These are phyloP conservation scores for Xerus inauris DNA, from an alignment of 2,113 vertebrate species.

Conservation along the genomic window DNA sequence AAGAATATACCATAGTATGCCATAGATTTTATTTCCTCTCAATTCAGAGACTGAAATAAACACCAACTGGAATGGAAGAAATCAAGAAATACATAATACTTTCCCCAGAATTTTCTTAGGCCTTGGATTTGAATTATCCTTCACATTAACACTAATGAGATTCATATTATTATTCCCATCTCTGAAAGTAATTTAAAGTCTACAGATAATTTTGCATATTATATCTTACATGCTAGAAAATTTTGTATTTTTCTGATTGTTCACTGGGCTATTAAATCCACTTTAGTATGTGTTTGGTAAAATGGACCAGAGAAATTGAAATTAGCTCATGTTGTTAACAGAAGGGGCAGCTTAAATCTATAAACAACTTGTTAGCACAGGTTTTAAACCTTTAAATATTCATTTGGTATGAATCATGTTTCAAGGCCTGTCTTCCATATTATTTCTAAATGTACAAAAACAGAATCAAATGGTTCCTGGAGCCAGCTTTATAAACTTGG, in stretches of 20 bases:
- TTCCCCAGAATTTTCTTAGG: not conserved
- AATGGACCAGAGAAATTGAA: conserved; percentile 67
- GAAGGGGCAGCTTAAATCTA: conserved; percentile 59
- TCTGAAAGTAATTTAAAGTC: not conserved
- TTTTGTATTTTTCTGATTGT: conserved; percentile 7
- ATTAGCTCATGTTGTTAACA: conserved; percentile 60
- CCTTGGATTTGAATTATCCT: not conserved
- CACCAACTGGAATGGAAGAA: not conserved
- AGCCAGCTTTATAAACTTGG: conserved; percentile 61
- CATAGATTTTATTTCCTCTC: not conserved
- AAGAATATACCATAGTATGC: not conserved
- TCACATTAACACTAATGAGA: not conserved
- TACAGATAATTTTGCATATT: not conserved
- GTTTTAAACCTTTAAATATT: conserved; percentile 75
- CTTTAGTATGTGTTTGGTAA: conserved; percentile 1
- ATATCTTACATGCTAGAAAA: conserved; percentile 25
- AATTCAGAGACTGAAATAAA: not conserved
- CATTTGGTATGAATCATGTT: conserved; percentile 69
- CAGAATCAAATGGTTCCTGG: conserved; percentile 35
- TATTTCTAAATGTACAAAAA: conserved; percentile 66
- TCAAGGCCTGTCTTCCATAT: conserved; percentile 22
- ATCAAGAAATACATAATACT: not conserved
- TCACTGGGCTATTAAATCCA: conserved; percentile 46
- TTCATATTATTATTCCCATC: not conserved
- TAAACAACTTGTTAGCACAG: conserved; percentile 77